phyloP scores from a whole-genome alignment of 2,888 invertebrate genomes.

The Spisula subtruncata region DNA sequence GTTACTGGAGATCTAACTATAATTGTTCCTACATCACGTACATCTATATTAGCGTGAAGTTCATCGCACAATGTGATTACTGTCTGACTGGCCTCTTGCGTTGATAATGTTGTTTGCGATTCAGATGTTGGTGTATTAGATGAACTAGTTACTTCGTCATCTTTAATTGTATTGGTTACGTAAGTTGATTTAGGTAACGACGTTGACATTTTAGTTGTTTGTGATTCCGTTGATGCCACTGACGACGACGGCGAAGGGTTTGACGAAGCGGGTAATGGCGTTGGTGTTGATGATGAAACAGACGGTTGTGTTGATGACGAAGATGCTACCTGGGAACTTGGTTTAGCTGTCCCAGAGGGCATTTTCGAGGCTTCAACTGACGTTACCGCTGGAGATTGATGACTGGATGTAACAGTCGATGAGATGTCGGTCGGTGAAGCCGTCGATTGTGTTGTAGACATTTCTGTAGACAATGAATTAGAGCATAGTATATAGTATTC shows the following conservation, averaged over 20 bases:
- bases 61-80: conserved; percentile 17
- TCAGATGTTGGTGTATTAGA: too few relatives aligned
- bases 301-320: too few relatives aligned
- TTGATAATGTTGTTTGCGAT: background rate
- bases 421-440: background rate
- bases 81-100: background rate
- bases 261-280: background rate
- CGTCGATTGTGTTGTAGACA: background rate
- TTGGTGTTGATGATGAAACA: background rate
- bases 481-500: too few relatives aligned
- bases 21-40: background rate
- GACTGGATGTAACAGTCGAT: background rate
- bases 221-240: background rate
- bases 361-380: background rate
- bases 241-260: too few relatives aligned
- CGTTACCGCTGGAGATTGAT: background rate
- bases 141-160: too few relatives aligned
- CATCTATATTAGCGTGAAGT: background rate
- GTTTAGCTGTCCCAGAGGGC: background rate
- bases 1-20: conserved; percentile 30
- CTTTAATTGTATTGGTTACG: too few relatives aligned
- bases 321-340: background rate
- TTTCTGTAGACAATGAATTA: background rate
- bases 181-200: background rate
- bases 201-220: background rate